These are phyloP conservation scores for Megalops atlanticus DNA, from an alignment of 2,113 vertebrate species.

Conservation along the genomic window DNA sequence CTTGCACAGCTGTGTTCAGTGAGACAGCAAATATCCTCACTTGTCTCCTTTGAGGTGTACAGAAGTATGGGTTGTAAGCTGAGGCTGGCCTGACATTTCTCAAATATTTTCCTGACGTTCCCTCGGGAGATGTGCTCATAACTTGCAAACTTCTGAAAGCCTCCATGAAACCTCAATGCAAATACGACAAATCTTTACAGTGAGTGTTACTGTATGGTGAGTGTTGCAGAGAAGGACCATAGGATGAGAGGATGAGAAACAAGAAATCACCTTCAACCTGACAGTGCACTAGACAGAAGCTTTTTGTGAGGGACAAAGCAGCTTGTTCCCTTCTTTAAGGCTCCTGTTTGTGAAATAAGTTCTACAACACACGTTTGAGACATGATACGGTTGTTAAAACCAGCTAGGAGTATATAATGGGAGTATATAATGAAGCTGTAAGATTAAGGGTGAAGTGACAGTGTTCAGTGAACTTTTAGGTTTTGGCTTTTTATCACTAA, in stretches of 20 bases:
- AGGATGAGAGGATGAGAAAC: slow-evolving; percentile 20
- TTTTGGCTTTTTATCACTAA: slow-evolving; percentile 20
- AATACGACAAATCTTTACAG: not conserved
- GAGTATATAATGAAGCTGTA: not conserved
- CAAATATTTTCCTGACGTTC: not conserved
- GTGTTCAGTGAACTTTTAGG: not conserved
- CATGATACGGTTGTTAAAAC: slow-evolving; percentile 48
- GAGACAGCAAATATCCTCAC: too few species aligned
- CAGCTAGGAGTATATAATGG: slow-evolving; percentile 8
- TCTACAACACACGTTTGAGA: slow-evolving; percentile 56
- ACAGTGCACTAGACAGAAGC: slow-evolving; percentile 58
- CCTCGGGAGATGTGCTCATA: not conserved
- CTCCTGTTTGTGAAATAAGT: slow-evolving; percentile 46
- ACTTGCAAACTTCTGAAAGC: not conserved
- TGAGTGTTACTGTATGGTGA: slow-evolving; percentile 25
- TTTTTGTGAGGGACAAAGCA: slow-evolving; percentile 27
- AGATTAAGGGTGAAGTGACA: slow-evolving; percentile 1
- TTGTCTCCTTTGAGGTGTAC: not conserved
- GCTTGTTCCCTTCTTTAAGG: slow-evolving; percentile 29
- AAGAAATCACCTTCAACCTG: slow-evolving; percentile 48
- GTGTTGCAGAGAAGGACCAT: slow-evolving; percentile 49
- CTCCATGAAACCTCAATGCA: not conserved
- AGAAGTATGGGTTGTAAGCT: not conserved
- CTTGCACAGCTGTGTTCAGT: not conserved
- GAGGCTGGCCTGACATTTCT: not conserved